Evolutionary conservation across 2,113 vertebrate species (phyloP), one percentile per base, ranked within the genome.

Genomic region (Malurus alboscapulatus): DNA sequence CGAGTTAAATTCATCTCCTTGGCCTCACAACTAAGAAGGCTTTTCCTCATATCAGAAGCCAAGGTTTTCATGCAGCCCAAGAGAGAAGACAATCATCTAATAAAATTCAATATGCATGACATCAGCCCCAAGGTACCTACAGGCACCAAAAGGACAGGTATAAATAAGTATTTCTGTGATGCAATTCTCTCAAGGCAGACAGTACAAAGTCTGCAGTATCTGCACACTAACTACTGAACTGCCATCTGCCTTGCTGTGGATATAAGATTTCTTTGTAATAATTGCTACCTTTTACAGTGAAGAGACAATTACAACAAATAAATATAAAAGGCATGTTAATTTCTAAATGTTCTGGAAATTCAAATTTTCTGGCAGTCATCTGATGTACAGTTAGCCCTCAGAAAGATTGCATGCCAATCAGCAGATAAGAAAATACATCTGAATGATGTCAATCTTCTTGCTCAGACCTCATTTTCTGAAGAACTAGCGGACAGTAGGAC

Each of bases 401-500:
- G 75, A 85, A 84, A 79, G 63, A 78, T 21, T 66, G 63, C 54
- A 73, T 2, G 16, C 66, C 51, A 93, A 62, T 12, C 10, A 92
- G 58, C 45, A 74, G 19, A 27, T 89, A 87, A 72, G 47, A 79
- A 88, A 62, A 36, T 50, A 74, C 81, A 66, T 55, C 38, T 69
- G 50, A 82, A 79, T 71, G 8, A 86, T 38, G 26, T 58, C 77
- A 84, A 76, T 75, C 65, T 92, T 32, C 84, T 54, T 45, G 50
- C 27, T 91, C 97, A 95, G 59, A 99, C 99, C 98, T 99, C 99
- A 55, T 99, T 99, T 97, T 99, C 99, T 90, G 99, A 99, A 93
- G 99, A 99, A 91, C 99, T 99, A 14, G 99, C 98, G 67, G 99
- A 99, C 81, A 99, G 85, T 4, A 99, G 96, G 66, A 99, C 99